phyloP scores from a whole-genome alignment of 1,140 invertebrate species.

The Atta colombica region DNA sequence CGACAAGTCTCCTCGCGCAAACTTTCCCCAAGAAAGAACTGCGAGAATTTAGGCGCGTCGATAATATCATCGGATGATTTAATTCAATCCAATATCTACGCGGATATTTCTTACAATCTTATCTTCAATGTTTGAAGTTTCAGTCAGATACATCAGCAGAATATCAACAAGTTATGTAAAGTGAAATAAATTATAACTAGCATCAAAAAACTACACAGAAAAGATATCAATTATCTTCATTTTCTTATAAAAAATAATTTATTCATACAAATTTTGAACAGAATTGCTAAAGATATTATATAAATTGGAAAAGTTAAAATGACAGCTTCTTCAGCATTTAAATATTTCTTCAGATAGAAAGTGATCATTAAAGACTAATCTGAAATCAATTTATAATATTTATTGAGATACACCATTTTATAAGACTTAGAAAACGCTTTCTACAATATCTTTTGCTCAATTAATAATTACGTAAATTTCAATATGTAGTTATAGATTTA shows the following conservation, averaged over 20 bases:
- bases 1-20: slow-evolving; percentile 53
- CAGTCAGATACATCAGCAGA: neutral
- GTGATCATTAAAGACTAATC: slow-evolving; percentile 1
- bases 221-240: neutral
- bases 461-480: neutral
- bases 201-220: too few species aligned
- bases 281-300: neutral
- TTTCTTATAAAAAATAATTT: neutral
- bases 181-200: neutral
- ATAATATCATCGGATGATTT: slow-evolving; percentile 57
- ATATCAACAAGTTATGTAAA: slow-evolving; percentile 13
- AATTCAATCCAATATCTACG: slow-evolving; percentile 25
- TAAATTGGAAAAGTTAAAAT: neutral
- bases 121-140: slow-evolving; percentile 11
- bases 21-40: neutral
- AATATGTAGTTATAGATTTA: neutral
- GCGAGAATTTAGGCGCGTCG: slow-evolving; percentile 25
- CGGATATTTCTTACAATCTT: slow-evolving; percentile 18
- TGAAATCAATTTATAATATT: slow-evolving; percentile 23
- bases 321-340: neutral
- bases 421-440: neutral
- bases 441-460: neutral
- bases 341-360: neutral
- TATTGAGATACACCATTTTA: neutral
- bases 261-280: neutral